Conservation (phyloP, 1,140 invertebrate species). For the Drosophila parvula region DNA sequence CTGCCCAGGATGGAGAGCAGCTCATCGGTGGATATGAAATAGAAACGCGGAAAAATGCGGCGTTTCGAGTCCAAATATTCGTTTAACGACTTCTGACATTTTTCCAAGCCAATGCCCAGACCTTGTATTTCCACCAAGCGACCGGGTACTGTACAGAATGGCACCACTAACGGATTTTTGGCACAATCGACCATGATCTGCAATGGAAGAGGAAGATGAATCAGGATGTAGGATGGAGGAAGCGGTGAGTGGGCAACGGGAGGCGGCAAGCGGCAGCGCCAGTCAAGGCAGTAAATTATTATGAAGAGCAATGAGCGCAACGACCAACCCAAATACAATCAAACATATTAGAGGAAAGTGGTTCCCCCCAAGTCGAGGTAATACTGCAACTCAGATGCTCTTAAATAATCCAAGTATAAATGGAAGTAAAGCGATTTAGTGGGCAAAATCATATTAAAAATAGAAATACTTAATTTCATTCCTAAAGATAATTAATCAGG, state of each 20-base stretch:
- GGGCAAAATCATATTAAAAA: background rate
- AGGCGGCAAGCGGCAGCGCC: slow-evolving; percentile 32
- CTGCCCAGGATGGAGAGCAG: slow-evolving; percentile 94
- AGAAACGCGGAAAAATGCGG: slow-evolving; percentile 94
- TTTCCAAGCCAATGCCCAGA: slow-evolving; percentile 91
- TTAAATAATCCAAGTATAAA: background rate
- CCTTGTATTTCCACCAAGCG: slow-evolving; percentile 90
- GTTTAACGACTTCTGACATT: slow-evolving; percentile 95
- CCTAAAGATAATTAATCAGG: background rate
- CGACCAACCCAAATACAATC: slow-evolving; percentile 54
- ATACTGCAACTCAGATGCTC: slow-evolving; percentile 1
- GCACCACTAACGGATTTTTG: slow-evolving; percentile 90
- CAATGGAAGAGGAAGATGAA: slow-evolving; percentile 55
- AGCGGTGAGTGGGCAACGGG: background rate
- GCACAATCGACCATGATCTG: slow-evolving; percentile 93
- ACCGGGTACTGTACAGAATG: slow-evolving; percentile 89
- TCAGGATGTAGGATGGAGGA: slow-evolving; percentile 9
- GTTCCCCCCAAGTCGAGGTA: too few species aligned
- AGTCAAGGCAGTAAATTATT: slow-evolving; percentile 75
- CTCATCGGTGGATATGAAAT: slow-evolving; percentile 97
- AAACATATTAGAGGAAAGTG: slow-evolving; percentile 44
- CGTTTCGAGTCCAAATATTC: slow-evolving; percentile 95
- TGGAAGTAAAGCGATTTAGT: background rate
- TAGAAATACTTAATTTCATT: background rate
- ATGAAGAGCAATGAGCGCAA: slow-evolving; percentile 69